Percentiles rank a stretch among this genome's conserved stretches.
phyloP scores from a whole-genome alignment of 2,888 invertebrate genomes.

The Philopedon plagiatum region DNA sequence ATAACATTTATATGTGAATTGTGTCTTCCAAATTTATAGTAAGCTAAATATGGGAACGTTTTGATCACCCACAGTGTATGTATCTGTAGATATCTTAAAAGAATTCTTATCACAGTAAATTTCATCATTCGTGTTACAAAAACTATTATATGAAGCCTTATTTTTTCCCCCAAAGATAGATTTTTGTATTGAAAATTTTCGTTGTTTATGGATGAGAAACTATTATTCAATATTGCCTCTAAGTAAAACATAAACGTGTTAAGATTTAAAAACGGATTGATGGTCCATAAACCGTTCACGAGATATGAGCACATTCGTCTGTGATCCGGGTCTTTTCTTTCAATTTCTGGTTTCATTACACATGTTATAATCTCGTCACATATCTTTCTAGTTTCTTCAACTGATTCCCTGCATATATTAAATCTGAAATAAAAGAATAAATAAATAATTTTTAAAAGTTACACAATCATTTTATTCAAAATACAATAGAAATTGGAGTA shows the following conservation, averaged over 20 bases:
- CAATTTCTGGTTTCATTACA: constrained; percentile 75
- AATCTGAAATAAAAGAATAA: constrained; percentile 71
- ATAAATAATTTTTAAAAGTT: too few species aligned
- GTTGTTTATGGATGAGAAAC: constrained; percentile 37
- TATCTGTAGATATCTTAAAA: constrained; percentile 75
- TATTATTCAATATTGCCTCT: constrained; percentile 52
- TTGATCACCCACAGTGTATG: constrained; percentile 75
- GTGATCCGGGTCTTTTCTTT: constrained; percentile 75
- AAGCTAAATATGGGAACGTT: constrained; percentile 79
- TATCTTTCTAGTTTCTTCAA: constrained; percentile 75
- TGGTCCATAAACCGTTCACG: constrained; percentile 78
- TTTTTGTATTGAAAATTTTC: constrained; percentile 44
- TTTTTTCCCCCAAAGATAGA: constrained; percentile 46
- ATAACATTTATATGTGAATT: constrained; percentile 30
- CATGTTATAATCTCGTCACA: constrained; percentile 74
- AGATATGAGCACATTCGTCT: constrained; percentile 76
- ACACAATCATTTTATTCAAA: too few species aligned
- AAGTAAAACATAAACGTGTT: constrained; percentile 71
- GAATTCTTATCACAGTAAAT: constrained; percentile 71
- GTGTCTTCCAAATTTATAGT: constrained; percentile 73
- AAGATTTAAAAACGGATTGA: constrained; percentile 76
- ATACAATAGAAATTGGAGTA: too few species aligned
- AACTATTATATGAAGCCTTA: constrained; percentile 48
- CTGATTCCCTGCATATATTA: constrained; percentile 77
- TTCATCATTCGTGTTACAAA: constrained; percentile 51